Percentiles rank a stretch among this genome's conserved stretches.
Evolutionary conservation across 2,113 vertebrate species (phyloP).

Genomic region (Arizona elegans): DNA sequence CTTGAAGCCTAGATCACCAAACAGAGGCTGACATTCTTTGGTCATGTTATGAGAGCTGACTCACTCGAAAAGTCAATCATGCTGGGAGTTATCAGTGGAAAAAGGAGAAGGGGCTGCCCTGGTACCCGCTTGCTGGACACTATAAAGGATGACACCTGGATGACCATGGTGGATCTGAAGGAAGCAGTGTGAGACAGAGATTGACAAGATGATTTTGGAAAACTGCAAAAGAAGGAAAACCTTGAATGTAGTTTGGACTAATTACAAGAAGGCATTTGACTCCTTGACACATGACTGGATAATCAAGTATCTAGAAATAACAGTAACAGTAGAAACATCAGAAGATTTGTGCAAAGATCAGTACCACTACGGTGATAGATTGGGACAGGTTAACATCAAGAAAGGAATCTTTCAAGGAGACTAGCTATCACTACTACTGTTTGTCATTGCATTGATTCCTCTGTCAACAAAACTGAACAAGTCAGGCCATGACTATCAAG

Average conservation of each 20-base stretch:
- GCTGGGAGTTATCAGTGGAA: not conserved
- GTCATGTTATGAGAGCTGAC: not conserved
- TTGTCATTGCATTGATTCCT: not conserved
- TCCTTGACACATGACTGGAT: not conserved
- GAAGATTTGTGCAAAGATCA: not conserved
- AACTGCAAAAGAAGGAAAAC: not conserved
- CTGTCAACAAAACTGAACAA: not conserved
- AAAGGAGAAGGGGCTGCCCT: not conserved
- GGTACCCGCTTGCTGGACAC: not conserved
- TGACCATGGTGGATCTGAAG: not conserved
- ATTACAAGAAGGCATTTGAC: not conserved
- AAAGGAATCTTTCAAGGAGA: not conserved
- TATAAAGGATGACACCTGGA: not conserved
- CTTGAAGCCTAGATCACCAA: not conserved
- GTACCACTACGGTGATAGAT: not conserved
- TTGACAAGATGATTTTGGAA: not conserved
- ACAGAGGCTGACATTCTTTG: not conserved
- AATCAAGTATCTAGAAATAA: not conserved
- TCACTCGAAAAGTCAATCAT: not conserved
- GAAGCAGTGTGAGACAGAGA: not conserved
- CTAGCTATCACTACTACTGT: not conserved
- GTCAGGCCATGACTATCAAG: not conserved
- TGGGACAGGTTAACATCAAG: not conserved
- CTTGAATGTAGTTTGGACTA: not conserved
- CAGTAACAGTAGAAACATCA: not conserved